Evolutionary conservation across 2,888 invertebrate species (phyloP).

Genomic region (Dolomedes plantarius): DNA sequence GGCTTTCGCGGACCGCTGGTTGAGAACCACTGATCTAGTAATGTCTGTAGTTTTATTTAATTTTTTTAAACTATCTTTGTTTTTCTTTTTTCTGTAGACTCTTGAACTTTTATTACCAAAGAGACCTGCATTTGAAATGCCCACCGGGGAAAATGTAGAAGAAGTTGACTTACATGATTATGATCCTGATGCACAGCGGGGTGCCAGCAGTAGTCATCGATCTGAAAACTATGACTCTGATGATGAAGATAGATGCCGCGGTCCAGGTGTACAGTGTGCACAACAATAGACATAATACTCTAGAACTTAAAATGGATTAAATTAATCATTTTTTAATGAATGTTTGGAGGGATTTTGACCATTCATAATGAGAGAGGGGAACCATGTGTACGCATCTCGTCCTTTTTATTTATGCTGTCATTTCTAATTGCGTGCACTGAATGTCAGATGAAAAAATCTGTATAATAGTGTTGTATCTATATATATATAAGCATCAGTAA

Average conservation of each 20-base stretch:
- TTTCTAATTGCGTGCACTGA: slow-evolving; percentile 24
- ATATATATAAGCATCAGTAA: slow-evolving; percentile 49
- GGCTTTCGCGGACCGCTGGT: too few species aligned
- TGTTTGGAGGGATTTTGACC: neutral
- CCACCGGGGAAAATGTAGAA: slow-evolving; percentile 88
- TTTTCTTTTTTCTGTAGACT: slow-evolving; percentile 80
- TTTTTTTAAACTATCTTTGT: too few species aligned
- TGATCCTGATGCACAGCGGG: slow-evolving; percentile 80
- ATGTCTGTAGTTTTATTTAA: too few species aligned
- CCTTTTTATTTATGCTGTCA: slow-evolving; percentile 56
- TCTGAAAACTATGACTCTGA: slow-evolving; percentile 86
- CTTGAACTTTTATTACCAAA: slow-evolving; percentile 87
- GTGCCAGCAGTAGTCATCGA: slow-evolving; percentile 77
- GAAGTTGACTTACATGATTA: slow-evolving; percentile 89
- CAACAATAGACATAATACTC: slow-evolving; percentile 81
- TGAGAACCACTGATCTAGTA: too few species aligned
- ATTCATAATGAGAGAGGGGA: neutral
- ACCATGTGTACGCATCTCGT: slow-evolving; percentile 33
- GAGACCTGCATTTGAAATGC: slow-evolving; percentile 83
- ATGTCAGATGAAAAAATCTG: slow-evolving; percentile 37
- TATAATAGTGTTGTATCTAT: slow-evolving; percentile 66
- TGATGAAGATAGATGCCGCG: slow-evolving; percentile 82
- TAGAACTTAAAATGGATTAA: slow-evolving; percentile 22
- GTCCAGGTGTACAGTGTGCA: slow-evolving; percentile 86
- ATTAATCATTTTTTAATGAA: slow-evolving; percentile 22